Evolutionary conservation across 2,797 vertebrate genomes (phyloP).

Genomic region (Anisognathus igniventris): DNA sequence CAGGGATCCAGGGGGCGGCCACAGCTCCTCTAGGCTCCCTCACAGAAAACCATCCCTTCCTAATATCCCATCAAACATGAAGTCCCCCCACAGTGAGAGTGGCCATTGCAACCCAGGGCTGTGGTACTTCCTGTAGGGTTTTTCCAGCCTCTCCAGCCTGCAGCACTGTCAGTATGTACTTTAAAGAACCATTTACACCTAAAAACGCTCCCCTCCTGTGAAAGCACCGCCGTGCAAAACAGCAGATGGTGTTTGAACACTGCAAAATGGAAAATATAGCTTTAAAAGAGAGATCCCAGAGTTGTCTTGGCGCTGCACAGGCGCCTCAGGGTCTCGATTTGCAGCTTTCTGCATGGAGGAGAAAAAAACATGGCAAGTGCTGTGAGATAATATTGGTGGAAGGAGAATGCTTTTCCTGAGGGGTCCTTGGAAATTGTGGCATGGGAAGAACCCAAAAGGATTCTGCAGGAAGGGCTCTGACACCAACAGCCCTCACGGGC

Average conservation of each 20-base stretch:
- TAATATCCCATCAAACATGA: neutral
- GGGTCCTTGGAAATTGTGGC: rapidly evolving
- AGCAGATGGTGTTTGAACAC: constrained; percentile 51
- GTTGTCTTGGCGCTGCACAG: rapidly evolving
- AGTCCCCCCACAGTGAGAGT: rapidly evolving
- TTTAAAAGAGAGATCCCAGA: neutral
- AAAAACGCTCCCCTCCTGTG: neutral
- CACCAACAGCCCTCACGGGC: rapidly evolving
- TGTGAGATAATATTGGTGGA: neutral
- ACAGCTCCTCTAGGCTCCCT: neutral
- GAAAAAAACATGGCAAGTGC: neutral
- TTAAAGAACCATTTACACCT: constrained; percentile 6
- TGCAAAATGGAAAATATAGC: neutral
- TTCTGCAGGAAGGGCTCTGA: neutral
- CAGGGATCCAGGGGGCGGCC: neutral
- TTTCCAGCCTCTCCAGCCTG: neutral
- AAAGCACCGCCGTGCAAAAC: neutral
- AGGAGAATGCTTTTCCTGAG: neutral
- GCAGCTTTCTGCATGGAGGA: neutral
- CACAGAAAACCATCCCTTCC: neutral
- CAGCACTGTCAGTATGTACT: neutral
- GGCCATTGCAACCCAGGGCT: neutral
- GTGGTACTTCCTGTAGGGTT: neutral
- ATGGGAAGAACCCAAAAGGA: neutral
- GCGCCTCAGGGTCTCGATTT: neutral